Conservation (phyloP, 2,888 invertebrate species). For the Plagodis pulveraria region DNA sequence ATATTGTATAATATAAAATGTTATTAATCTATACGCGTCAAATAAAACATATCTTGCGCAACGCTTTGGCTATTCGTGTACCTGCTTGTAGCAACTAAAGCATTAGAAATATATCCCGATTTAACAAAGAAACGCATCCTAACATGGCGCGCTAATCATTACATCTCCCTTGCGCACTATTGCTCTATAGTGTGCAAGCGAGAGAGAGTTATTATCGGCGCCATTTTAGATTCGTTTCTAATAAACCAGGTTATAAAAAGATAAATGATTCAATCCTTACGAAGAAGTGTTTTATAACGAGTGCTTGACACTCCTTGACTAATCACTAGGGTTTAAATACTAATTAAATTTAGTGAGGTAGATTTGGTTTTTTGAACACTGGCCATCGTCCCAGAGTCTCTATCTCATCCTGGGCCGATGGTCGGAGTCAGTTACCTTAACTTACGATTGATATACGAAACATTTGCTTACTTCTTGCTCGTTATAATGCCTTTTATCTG, state of each 20-base stretch:
- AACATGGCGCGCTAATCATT: no score
- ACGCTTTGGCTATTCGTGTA: no score
- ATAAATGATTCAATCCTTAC: constrained; percentile 17
- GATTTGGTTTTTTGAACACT: constrained; percentile 23
- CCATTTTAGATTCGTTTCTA: no score
- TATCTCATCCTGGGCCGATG: constrained; percentile 7
- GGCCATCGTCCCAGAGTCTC: constrained; percentile 14
- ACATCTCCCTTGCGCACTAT: no score
- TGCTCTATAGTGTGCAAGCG: no score
- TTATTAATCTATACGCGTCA: no score
- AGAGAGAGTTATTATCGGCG: no score
- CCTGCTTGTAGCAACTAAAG: no score
- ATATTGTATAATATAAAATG: background rate
- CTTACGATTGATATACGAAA: constrained; percentile 31
- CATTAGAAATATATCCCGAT: no score
- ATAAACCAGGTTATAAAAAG: background rate
- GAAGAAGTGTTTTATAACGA: constrained; percentile 25
- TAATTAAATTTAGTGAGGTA: constrained; percentile 30
- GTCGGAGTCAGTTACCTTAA: constrained; percentile 22
- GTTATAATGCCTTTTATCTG: constrained; percentile 17
- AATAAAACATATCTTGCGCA: no score
- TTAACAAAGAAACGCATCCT: no score
- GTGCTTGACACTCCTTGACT: constrained; percentile 27
- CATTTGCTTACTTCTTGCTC: constrained; percentile 31
- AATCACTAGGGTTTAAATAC: constrained; percentile 21